Conservation (phyloP, 2,888 invertebrate species). For the Frankliniella intonsa region DNA sequence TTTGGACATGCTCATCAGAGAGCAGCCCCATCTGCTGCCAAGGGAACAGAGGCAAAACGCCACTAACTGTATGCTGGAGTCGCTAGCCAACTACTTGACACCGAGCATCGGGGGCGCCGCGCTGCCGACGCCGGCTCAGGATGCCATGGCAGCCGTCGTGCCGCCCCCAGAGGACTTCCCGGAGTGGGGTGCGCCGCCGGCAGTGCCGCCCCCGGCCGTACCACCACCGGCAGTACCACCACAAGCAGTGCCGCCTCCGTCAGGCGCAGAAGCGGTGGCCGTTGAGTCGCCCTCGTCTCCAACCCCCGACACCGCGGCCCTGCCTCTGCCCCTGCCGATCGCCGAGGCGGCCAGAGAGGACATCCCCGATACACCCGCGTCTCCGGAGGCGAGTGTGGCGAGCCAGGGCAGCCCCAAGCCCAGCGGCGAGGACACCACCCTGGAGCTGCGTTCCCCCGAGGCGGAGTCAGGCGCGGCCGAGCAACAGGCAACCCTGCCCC, state of each 20-base stretch:
- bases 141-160: not conserved
- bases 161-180: not conserved
- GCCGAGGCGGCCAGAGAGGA: not conserved
- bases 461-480: not conserved
- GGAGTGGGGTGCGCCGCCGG: not conserved
- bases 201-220: not conserved
- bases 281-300: not conserved
- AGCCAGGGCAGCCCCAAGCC: not conserved
- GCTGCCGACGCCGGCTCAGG: not conserved
- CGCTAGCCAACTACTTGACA: slow-evolving; percentile 34
- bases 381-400: not conserved
- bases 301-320: no score
- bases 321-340: not conserved
- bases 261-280: not conserved
- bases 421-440: not conserved
- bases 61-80: slow-evolving; percentile 34
- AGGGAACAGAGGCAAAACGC: slow-evolving; percentile 29
- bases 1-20: no score
- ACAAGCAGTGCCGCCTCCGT: not conserved
- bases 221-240: no score
- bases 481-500: not conserved
- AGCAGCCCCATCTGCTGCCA: slow-evolving; percentile 29
- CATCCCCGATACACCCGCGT: slow-evolving; percentile 2
- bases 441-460: no score
- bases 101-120: slow-evolving; percentile 36